Evolutionary conservation across 2,888 invertebrate species (phyloP).

Genomic region (Shargacucullia verbasci): DNA sequence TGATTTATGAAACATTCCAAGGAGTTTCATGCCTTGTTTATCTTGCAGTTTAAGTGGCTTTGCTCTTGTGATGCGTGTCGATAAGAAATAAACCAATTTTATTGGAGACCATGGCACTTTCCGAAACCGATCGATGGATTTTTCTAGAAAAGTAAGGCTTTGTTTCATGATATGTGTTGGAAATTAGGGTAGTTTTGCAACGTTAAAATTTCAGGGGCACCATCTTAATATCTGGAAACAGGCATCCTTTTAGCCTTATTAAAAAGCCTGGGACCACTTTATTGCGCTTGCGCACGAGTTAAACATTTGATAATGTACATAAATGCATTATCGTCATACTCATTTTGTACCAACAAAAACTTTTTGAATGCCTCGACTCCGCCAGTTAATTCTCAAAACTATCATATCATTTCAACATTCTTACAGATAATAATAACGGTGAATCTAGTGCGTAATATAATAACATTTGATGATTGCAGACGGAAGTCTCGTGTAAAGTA

Average conservation of each 20-base stretch:
- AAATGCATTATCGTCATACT: no score
- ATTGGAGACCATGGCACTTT: not conserved
- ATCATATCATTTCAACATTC: not conserved
- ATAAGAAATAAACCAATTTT: constrained; percentile 16
- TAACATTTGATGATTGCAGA: not conserved
- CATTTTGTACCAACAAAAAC: not conserved
- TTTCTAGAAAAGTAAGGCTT: no score
- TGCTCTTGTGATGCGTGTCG: constrained; percentile 13
- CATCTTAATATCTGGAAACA: no score
- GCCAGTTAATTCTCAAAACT: constrained; percentile 1
- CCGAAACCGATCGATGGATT: no score
- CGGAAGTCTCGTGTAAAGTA: constrained; percentile 17
- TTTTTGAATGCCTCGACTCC: constrained; percentile 1
- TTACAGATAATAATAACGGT: constrained; percentile 4
- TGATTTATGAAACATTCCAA: constrained; percentile 25
- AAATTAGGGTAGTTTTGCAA: no score
- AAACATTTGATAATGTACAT: no score
- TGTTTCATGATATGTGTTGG: no score
- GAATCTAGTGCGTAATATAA: constrained; percentile 7
- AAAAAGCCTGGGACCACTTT: no score
- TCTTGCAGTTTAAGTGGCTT: constrained; percentile 27
- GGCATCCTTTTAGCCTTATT: no score
- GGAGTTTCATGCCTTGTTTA: constrained; percentile 37
- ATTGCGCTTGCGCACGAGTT: no score
- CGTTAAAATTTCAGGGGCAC: no score